Percentiles rank a stretch among this genome's conserved stretches.
phyloP scores from a whole-genome alignment of 1,140 invertebrate species.

The Rhynchophorus ferrugineus region DNA sequence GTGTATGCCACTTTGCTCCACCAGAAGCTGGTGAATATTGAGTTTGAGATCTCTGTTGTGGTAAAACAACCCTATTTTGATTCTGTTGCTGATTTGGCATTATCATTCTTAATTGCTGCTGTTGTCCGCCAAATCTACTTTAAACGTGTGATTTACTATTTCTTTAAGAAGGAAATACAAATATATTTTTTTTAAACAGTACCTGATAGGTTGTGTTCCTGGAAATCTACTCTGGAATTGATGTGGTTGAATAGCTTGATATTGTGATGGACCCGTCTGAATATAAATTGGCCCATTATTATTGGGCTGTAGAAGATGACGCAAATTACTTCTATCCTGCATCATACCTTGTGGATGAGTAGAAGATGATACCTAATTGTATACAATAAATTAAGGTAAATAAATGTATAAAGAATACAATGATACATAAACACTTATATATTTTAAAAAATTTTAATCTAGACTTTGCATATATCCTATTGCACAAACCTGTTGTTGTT shows the following conservation, averaged over 20 bases:
- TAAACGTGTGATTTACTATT: neutral
- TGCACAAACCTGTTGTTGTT: constrained; percentile 33
- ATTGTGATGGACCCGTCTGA: constrained; percentile 37
- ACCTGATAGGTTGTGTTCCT: constrained; percentile 23
- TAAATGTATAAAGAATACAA: too few relatives aligned
- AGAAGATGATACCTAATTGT: constrained; percentile 39
- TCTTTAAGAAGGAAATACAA: neutral
- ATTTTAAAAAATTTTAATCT: too few relatives aligned
- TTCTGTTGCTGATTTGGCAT: constrained; percentile 19
- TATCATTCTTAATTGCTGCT: constrained; percentile 22
- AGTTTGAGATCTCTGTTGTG: constrained; percentile 7
- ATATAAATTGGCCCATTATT: constrained; percentile 36
- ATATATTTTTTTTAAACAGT: neutral
- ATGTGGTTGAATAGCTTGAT: constrained; percentile 38
- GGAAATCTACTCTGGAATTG: constrained; percentile 36
- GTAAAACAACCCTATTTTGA: constrained; percentile 18
- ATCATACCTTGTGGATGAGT: constrained; percentile 40
- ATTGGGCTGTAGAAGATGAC: constrained; percentile 35
- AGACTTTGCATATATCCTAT: too few relatives aligned
- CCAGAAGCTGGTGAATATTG: constrained; percentile 8
- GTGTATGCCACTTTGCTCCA: constrained; percentile 57
- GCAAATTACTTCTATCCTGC: constrained; percentile 34
- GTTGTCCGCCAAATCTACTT: constrained; percentile 11
- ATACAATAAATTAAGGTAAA: too few relatives aligned
- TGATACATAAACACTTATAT: too few relatives aligned